A percentile compares a stretch with the other conserved stretches of the same genome.
These are phyloP conservation scores for Rhegmatorhina hoffmannsi DNA, from an alignment of 2,113 vertebrate species.

Conservation along the genomic window DNA sequence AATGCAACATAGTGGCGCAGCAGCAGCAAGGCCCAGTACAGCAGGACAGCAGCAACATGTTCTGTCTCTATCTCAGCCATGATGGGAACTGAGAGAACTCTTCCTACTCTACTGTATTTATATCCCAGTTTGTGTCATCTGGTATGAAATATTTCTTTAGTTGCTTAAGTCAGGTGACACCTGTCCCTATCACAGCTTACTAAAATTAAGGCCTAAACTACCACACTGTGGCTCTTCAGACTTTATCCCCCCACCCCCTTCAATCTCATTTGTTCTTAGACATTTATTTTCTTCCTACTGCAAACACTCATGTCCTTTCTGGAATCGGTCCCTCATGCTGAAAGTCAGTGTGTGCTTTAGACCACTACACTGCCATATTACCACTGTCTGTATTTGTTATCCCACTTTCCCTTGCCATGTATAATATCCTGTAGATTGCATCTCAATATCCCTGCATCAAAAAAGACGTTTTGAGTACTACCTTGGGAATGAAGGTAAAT, in stretches of 20 bases:
- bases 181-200: no score
- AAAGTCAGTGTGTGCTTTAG: not conserved
- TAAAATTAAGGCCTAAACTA: no score
- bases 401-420: not conserved
- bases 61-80: no score
- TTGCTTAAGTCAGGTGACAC: no score
- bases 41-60: no score
- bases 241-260: not conserved
- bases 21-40: no score
- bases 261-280: not conserved
- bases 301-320: not conserved
- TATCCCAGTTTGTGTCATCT: no score
- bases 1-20: no score
- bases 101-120: no score
- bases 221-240: not conserved
- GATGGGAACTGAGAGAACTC: no score
- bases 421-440: not conserved
- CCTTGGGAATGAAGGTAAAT: not conserved
- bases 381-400: not conserved
- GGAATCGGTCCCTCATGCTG: accelerated
- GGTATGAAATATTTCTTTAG: no score
- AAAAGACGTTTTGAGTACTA: not conserved
- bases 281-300: not conserved
- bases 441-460: not conserved
- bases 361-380: not conserved